Percentiles rank a stretch among this genome's conserved stretches.
Conservation (phyloP, 2,888 invertebrate species). For the Hoplodrina blanda region DNA sequence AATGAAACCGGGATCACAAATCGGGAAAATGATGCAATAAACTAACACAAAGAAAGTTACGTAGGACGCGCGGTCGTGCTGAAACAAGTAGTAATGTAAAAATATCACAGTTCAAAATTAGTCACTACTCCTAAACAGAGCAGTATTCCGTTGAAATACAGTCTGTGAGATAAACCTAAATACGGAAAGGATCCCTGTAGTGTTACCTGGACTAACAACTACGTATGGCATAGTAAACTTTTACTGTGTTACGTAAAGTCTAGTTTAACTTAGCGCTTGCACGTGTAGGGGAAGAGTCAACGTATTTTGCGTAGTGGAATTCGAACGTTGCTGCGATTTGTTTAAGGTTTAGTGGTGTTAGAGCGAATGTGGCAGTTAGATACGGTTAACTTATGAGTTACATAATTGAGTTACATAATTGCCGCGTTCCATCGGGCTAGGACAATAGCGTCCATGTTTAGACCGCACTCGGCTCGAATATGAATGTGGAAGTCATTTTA, state of each 20-base stretch:
- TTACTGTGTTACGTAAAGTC: slow-evolving; percentile 39
- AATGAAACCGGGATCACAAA: background rate
- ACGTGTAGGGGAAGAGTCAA: slow-evolving; percentile 25
- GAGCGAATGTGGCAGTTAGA: slow-evolving; percentile 18
- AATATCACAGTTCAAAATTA: slow-evolving; percentile 39
- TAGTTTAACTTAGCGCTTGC: slow-evolving; percentile 28
- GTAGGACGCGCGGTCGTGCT: too few species aligned
- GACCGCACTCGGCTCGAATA: slow-evolving; percentile 55
- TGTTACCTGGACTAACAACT: slow-evolving; percentile 37
- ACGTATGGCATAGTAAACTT: slow-evolving; percentile 39
- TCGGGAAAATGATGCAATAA: background rate
- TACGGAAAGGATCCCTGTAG: slow-evolving; percentile 49
- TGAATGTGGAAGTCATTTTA: slow-evolving; percentile 52
- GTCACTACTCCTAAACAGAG: slow-evolving; percentile 6
- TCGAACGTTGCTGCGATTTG: slow-evolving; percentile 12
- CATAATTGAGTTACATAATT: slow-evolving; percentile 61
- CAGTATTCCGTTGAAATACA: slow-evolving; percentile 51
- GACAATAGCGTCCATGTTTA: slow-evolving; percentile 57
- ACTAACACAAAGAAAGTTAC: too few species aligned
- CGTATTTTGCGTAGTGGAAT: slow-evolving; percentile 35
- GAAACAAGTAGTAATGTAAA: slow-evolving; percentile 32
- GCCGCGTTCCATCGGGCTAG: slow-evolving; percentile 53
- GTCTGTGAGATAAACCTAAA: slow-evolving; percentile 58
- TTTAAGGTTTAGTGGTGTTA: slow-evolving; percentile 35
- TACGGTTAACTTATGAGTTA: slow-evolving; percentile 45